Evolutionary conservation across 2,797 vertebrate genomes (phyloP).

Genomic region (Simalia tracyae): DNA sequence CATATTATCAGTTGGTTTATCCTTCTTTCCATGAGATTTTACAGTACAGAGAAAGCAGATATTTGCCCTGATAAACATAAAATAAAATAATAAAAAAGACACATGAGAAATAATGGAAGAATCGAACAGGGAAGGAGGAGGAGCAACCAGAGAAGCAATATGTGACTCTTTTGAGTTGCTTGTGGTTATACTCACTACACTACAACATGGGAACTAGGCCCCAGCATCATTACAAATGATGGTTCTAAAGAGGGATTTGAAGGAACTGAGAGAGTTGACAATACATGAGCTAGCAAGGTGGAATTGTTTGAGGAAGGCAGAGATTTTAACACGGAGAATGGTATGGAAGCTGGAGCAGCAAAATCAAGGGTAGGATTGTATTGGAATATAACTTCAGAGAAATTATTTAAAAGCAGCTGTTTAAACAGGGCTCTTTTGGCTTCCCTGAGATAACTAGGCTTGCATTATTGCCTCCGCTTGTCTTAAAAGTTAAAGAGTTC

Average conservation of each 20-base stretch:
- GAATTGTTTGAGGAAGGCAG: background rate
- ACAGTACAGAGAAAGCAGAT: background rate
- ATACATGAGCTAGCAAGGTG: background rate
- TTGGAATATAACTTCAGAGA: background rate
- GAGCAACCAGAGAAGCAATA: background rate
- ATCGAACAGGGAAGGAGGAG: background rate
- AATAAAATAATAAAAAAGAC: background rate
- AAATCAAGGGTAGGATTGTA: background rate
- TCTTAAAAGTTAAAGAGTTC: background rate
- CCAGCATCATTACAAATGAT: background rate
- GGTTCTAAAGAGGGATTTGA: background rate
- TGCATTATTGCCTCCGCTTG: background rate
- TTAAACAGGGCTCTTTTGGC: background rate
- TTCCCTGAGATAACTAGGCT: background rate
- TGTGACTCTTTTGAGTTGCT: background rate
- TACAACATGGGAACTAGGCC: background rate
- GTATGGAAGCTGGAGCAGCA: background rate
- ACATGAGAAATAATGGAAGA: background rate
- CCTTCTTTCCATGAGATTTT: background rate
- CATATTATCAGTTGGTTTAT: background rate
- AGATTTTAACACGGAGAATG: background rate
- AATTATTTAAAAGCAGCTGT: background rate
- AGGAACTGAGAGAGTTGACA: background rate
- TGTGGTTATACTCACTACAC: background rate
- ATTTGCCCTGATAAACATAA: background rate